A percentile compares a stretch with the other conserved stretches of the same genome.
Evolutionary conservation across 1,140 invertebrate genomes (phyloP).

Genomic region (Drosophila ohnishii): DNA sequence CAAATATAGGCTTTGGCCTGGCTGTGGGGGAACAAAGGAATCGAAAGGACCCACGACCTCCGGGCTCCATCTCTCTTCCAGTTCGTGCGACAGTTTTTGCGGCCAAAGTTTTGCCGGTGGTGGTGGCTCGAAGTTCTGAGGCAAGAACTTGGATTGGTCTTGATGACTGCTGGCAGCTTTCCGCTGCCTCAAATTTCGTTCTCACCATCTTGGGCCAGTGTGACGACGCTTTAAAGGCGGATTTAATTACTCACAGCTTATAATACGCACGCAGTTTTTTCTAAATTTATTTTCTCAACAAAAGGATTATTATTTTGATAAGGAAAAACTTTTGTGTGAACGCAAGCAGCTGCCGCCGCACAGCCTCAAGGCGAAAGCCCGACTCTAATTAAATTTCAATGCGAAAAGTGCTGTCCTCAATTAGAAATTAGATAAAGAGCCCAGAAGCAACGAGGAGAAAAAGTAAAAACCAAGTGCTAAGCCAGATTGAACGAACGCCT

Average conservation of each 20-base stretch:
- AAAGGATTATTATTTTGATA: conserved; percentile 47
- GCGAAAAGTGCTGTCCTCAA: conserved; percentile 55
- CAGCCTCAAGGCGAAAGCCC: conserved; percentile 38
- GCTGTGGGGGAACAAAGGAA: conserved; percentile 16
- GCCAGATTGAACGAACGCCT: conserved; percentile 26
- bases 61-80: background rate
- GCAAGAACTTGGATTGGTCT: conserved; percentile 29
- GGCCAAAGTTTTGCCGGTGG: conserved; percentile 31
- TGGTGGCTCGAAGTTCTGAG: conserved; percentile 20
- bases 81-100: conserved; percentile 36
- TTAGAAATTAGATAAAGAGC: conserved; percentile 49
- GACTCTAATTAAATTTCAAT: conserved; percentile 61
- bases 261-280: background rate
- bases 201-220: background rate
- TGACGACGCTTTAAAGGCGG: conserved; percentile 23
- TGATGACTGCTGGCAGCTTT: conserved; percentile 19
- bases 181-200: conserved; percentile 1
- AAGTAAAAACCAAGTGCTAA: conserved; percentile 15
- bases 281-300: conserved; percentile 25
- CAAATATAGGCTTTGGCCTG: conserved; percentile 17
- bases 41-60: background rate
- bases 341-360: conserved; percentile 22
- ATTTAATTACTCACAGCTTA: conserved; percentile 37
- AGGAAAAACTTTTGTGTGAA: conserved; percentile 46
- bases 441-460: background rate